Evolutionary conservation across 1,140 invertebrate species (phyloP).

Genomic region (Drosophila repletoides): DNA sequence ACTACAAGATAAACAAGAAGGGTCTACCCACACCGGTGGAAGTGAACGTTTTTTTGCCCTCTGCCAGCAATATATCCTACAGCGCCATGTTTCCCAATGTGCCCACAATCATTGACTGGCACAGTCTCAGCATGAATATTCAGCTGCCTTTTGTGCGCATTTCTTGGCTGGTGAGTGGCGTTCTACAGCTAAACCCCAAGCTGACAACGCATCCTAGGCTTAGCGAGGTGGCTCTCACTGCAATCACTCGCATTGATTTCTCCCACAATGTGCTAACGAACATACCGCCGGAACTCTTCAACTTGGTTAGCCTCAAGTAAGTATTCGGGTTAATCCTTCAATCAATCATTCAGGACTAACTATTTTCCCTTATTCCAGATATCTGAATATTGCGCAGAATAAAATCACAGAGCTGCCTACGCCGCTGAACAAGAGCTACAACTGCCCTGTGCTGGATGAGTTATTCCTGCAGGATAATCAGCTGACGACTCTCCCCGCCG

Average conservation of each 20-base stretch:
- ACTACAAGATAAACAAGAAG: conserved; percentile 94
- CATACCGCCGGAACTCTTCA: conserved; percentile 92
- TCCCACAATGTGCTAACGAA: conserved; percentile 93
- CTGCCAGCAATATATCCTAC: conserved; percentile 88
- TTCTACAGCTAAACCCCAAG: conserved; percentile 92
- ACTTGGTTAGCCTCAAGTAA: conserved; percentile 87
- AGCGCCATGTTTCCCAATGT: conserved; percentile 91
- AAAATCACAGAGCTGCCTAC: conserved; percentile 86
- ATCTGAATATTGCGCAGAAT: conserved; percentile 94
- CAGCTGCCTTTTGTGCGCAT: conserved; percentile 87
- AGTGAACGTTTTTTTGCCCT: conserved; percentile 85
- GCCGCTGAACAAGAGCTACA: conserved; percentile 81
- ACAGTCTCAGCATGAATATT: conserved; percentile 88
- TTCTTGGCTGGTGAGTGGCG: conserved; percentile 93
- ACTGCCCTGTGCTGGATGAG: conserved; percentile 92
- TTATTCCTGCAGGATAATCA: conserved; percentile 94
- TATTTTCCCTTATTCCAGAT: conserved; percentile 83
- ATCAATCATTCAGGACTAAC: no score
- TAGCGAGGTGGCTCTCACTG: conserved; percentile 89
- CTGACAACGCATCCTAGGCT: conserved; percentile 88
- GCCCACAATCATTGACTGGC: conserved; percentile 97
- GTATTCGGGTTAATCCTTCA: conserved; percentile 41
- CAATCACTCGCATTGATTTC: conserved; percentile 96
- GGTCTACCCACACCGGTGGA: conserved; percentile 85
- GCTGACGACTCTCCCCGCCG: conserved; percentile 90